A percentile compares a stretch with the other conserved stretches of the same genome.
Evolutionary conservation across 2,888 invertebrate genomes (phyloP).

Genomic region (Phengaris alcon): DNA sequence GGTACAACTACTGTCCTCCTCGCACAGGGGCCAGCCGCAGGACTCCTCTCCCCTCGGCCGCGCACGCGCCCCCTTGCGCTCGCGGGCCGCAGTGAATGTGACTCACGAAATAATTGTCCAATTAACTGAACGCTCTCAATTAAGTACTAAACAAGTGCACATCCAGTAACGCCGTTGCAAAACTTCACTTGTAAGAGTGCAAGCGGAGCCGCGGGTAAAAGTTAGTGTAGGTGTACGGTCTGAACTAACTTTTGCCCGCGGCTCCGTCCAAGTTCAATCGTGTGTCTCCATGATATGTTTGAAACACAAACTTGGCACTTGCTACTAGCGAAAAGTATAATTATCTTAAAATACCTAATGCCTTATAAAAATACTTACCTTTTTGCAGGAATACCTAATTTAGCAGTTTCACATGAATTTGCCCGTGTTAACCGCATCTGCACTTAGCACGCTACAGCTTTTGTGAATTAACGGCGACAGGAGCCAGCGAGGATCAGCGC

Average conservation of each 20-base stretch:
- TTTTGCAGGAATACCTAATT: no score
- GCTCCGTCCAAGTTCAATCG: not conserved
- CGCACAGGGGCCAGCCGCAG: conserved; percentile 1
- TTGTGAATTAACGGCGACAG: no score
- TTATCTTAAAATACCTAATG: no score
- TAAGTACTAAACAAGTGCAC: conserved; percentile 8
- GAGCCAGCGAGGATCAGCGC: no score
- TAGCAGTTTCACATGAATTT: no score
- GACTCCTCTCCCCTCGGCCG: not conserved
- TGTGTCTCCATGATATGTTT: not conserved
- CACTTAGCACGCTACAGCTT: no score
- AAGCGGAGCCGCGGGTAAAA: not conserved
- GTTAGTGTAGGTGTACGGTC: no score
- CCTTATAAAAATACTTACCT: no score
- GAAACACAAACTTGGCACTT: not conserved
- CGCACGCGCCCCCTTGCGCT: not conserved
- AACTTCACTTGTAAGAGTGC: not conserved
- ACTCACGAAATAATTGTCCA: conserved; percentile 18
- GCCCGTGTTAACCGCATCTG: no score
- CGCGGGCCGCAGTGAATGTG: conserved; percentile 53
- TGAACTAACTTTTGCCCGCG: no score
- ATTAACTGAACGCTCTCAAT: conserved; percentile 8
- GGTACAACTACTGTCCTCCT: not conserved
- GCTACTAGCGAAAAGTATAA: no score
- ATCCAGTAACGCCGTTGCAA: conserved; percentile 3